phyloP scores from a whole-genome alignment of 2,888 invertebrate species.

The Apodemia zela region DNA sequence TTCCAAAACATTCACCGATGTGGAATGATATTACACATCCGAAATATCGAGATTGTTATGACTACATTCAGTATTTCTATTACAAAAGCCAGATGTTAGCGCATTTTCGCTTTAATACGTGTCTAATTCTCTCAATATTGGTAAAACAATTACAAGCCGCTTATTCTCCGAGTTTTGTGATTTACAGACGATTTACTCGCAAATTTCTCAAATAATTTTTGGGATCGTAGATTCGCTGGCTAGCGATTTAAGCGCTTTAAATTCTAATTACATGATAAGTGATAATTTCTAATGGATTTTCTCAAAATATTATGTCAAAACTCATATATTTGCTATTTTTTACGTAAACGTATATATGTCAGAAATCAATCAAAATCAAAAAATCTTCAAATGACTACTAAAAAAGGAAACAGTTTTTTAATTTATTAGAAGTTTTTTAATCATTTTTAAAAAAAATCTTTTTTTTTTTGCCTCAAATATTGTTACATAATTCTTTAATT shows the following conservation, averaged over 20 bases:
- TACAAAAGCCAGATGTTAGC: slow-evolving; percentile 5
- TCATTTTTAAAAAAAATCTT: no score
- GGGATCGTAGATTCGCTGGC: neutral
- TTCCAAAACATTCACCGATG: neutral
- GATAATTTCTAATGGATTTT: no score
- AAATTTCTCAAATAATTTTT: slow-evolving; percentile 1
- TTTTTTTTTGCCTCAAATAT: no score
- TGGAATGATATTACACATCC: neutral
- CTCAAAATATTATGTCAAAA: no score
- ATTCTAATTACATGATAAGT: no score
- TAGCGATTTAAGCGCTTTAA: neutral
- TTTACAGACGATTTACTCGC: slow-evolving; percentile 3
- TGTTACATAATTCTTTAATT: no score
- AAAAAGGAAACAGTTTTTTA: no score
- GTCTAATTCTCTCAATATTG: slow-evolving; percentile 7
- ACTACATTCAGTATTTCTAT: neutral
- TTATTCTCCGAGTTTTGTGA: neutral
- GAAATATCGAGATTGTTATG: slow-evolving; percentile 2
- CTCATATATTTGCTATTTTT: no score
- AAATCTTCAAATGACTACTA: no score
- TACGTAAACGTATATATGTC: no score
- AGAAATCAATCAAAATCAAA: no score
- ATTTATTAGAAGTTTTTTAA: no score
- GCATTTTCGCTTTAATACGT: neutral
- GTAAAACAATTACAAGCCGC: neutral